Conservation (phyloP, 2,888 invertebrate species). For the Pterostichus niger region DNA sequence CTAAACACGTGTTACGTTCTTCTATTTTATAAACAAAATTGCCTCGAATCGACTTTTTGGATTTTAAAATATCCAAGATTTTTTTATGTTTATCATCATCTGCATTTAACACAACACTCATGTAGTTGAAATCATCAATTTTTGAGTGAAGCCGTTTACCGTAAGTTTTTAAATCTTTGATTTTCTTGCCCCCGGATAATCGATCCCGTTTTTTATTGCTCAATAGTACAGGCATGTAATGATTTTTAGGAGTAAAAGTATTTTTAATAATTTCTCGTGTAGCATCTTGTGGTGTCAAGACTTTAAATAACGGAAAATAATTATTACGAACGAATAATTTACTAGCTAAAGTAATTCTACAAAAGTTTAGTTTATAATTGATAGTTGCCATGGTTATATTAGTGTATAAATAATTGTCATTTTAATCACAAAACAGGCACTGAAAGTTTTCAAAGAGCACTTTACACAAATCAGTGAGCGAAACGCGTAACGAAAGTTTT, state of each 20-base stretch:
- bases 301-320: conserved; percentile 90
- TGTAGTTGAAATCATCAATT: conserved; percentile 86
- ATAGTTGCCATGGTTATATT: conserved; percentile 69
- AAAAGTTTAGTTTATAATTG: conserved; percentile 80
- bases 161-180: conserved; percentile 74
- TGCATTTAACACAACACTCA: conserved; percentile 86
- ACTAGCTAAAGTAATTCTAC: conserved; percentile 90
- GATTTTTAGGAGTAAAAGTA: conserved; percentile 86
- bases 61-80: conserved; percentile 82
- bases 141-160: conserved; percentile 85
- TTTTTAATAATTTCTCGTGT: conserved; percentile 90
- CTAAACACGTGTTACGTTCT: conserved; percentile 86
- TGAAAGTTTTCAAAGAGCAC: conserved; percentile 23
- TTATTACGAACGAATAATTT: conserved; percentile 89
- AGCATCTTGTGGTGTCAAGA: conserved; percentile 90
- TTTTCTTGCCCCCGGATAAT: conserved; percentile 54
- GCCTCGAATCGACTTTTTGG: conserved; percentile 79
- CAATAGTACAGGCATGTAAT: conserved; percentile 88
- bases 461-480: conserved; percentile 27
- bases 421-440: not conserved
- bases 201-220: conserved; percentile 75
- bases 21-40: conserved; percentile 88
- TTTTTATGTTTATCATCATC: conserved; percentile 83
- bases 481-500: not conserved
- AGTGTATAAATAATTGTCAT: conserved; percentile 2